Evolutionary conservation across 2,113 vertebrate genomes (phyloP), one percentile per base, ranked within the genome.

Genomic region (Sturnus vulgaris): DNA sequence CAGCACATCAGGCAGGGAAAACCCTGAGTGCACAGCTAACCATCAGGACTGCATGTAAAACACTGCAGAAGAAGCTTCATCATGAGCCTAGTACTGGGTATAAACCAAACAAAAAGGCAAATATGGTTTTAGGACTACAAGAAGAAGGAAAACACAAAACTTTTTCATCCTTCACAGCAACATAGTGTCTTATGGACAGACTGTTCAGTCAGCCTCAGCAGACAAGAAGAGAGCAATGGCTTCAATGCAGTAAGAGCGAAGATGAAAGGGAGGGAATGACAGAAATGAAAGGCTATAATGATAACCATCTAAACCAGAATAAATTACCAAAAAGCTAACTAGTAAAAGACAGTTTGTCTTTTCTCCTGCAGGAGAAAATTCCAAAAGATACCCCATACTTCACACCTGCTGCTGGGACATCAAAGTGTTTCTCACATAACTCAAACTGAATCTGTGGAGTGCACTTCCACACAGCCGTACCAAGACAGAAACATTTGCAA

Each of bases 151-250:
- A 80, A 37, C 3, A 4, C 28, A 53, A 9, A 40, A 72, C 39
- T 79, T 27, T 57, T 33, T 64, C 31, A 57, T 69, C n/a, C 22
- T 56, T 88, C 65, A 80, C 31, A 79, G 33, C 22, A 80, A 56
- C 16, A 64, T 18, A 46, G 12, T n/a, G 44, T 50, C 23, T 65
- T n/a, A 49, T 3, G 18, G 49, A 71, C 5, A 9, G 18, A 35
- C 61, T 57, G 53, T 68, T 82, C 49, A 23, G 49, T 52, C n/a
- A 79, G 57, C 12, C 40, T 85, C 75, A 65, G 37, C 68, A 90
- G 23, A 27, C 0, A 0, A 84, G 39, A 40, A 18, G 16, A 80
- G 4, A 21, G 39, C n/a, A 83, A 77, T 21, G 55, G 56, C 52
- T 86, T 88, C 35, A 60, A 44, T 18, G 8, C 18, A 75, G 52